A percentile compares a stretch with the other conserved stretches of the same genome.
phyloP scores from a whole-genome alignment of 2,888 invertebrate genomes.

The Nesidiocoris tenuis region DNA sequence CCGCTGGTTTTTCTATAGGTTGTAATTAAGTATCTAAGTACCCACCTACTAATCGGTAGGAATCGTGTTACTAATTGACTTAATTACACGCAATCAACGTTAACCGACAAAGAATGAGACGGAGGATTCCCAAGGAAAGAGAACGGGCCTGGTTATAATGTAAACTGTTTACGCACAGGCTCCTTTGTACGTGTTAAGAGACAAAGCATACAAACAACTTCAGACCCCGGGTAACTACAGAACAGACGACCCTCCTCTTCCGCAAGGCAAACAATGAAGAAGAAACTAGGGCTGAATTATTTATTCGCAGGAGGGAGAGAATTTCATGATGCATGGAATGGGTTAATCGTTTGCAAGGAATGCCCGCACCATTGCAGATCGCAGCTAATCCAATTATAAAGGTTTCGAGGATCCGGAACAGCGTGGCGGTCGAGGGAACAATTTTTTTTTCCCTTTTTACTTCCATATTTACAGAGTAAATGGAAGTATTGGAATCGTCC shows the following conservation, averaged over 20 bases:
- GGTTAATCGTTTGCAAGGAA: slow-evolving; percentile 40
- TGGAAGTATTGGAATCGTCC: no score
- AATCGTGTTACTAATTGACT: no score
- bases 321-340: slow-evolving; percentile 35
- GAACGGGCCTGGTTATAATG: no score
- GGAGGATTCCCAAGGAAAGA: no score
- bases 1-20: no score
- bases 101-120: no score
- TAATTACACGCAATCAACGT: no score
- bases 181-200: neutral
- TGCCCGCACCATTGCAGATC: slow-evolving; percentile 42
- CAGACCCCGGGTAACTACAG: neutral
- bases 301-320: slow-evolving; percentile 5
- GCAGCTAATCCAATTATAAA: slow-evolving; percentile 45
- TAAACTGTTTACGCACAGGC: neutral
- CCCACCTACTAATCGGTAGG: no score
- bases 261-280: slow-evolving; percentile 3
- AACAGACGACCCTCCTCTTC: neutral
- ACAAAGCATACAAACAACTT: neutral
- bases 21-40: no score
- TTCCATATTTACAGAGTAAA: no score
- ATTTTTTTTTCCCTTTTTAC: no score
- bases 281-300: slow-evolving; percentile 23
- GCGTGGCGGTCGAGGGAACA: slow-evolving; percentile 17
- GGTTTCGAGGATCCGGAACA: slow-evolving; percentile 16